These are phyloP conservation scores for Pseudobourletiella spinata DNA, from an alignment of 1,140 invertebrate species.

Conservation along the genomic window DNA sequence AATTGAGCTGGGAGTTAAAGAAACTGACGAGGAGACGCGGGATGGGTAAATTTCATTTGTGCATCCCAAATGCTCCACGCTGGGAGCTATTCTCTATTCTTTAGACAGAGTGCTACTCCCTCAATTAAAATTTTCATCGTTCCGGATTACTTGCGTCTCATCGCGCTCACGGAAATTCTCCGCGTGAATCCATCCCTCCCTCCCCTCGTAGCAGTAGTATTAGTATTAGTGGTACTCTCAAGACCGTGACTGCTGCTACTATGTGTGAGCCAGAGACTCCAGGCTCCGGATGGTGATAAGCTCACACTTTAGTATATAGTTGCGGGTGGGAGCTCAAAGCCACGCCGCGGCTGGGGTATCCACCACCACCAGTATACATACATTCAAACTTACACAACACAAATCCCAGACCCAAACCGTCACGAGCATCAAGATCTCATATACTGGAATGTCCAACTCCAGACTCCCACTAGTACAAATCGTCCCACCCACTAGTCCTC, in stretches of 20 bases:
- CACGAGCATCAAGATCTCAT: too few species aligned
- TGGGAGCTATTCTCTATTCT: neutral
- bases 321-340: neutral
- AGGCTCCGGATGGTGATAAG: neutral
- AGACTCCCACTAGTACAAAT: too few species aligned
- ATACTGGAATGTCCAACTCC: too few species aligned
- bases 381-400: too few species aligned
- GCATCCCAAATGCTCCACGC: slow-evolving; percentile 4
- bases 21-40: neutral
- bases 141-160: slow-evolving; percentile 14
- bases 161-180: slow-evolving; percentile 16
- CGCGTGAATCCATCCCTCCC: slow-evolving; percentile 12
- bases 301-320: neutral
- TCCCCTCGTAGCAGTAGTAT: too few species aligned
- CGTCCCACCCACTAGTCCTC: too few species aligned
- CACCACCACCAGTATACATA: too few species aligned
- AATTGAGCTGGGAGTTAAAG: slow-evolving; percentile 7
- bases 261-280: neutral
- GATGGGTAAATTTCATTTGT: slow-evolving; percentile 9
- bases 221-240: neutral
- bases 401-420: too few species aligned
- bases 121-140: slow-evolving; percentile 26
- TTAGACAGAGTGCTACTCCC: slow-evolving; percentile 12
- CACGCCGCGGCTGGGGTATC: too few species aligned
- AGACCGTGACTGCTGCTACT: neutral